A percentile compares a stretch with the other conserved stretches of the same genome.
phyloP scores from a whole-genome alignment of 1,140 invertebrate species.

The Globodera rostochiensis region DNA sequence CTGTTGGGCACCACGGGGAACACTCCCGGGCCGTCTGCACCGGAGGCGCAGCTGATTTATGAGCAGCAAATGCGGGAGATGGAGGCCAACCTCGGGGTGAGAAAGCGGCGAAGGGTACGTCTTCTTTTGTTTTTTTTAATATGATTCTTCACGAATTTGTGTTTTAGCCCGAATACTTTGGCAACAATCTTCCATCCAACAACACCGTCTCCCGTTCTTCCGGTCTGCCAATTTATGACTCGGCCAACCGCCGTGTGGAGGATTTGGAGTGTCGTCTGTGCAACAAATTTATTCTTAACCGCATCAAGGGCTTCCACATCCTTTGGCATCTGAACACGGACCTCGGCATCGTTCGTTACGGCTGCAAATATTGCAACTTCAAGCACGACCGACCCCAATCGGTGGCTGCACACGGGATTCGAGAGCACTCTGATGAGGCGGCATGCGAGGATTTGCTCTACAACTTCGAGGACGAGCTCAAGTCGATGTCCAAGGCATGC shows the following conservation, averaged over 20 bases:
- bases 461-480: slow-evolving; percentile 59
- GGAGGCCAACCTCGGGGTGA: slow-evolving; percentile 36
- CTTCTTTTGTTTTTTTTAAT: neutral
- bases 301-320: slow-evolving; percentile 63
- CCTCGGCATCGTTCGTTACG: slow-evolving; percentile 60
- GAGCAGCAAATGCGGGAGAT: slow-evolving; percentile 46
- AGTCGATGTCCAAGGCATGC: slow-evolving; percentile 58
- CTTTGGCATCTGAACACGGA: slow-evolving; percentile 60
- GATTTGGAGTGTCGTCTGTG: slow-evolving; percentile 57
- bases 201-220: neutral
- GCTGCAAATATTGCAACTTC: slow-evolving; percentile 55
- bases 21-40: slow-evolving; percentile 57
- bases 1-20: slow-evolving; percentile 62
- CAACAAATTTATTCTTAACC: slow-evolving; percentile 43
- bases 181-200: slow-evolving; percentile 14
- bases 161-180: neutral
- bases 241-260: slow-evolving; percentile 39
- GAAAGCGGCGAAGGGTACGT: slow-evolving; percentile 26
- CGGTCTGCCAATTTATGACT: slow-evolving; percentile 14
- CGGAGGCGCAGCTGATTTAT: slow-evolving; percentile 46
- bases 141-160: neutral
- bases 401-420: slow-evolving; percentile 55
- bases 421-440: slow-evolving; percentile 54
- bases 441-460: slow-evolving; percentile 52
- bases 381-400: slow-evolving; percentile 61